These are phyloP conservation scores for Falco punctatus DNA, from an alignment of 2,113 vertebrate species.

Conservation along the genomic window DNA sequence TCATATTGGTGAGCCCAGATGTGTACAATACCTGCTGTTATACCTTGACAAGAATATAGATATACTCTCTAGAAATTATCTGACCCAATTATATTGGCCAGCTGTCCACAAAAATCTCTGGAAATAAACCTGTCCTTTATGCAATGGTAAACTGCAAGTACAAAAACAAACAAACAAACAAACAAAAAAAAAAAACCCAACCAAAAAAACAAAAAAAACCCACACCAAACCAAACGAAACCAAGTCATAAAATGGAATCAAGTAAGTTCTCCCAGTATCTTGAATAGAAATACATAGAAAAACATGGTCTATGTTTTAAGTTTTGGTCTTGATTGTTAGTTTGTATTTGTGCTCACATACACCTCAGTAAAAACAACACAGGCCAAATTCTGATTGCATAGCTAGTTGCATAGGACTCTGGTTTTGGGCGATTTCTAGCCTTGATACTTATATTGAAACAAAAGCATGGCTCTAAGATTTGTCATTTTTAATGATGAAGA, in stretches of 20 bases:
- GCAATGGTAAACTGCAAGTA: not conserved
- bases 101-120: not conserved
- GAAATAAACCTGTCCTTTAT: not conserved
- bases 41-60: not conserved
- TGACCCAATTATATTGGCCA: not conserved
- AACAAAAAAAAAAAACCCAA: not conserved
- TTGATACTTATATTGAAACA: not conserved
- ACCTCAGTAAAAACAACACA: not conserved
- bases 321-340: not conserved
- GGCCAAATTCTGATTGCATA: not conserved
- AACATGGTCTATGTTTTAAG: not conserved
- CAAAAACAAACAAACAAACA: not conserved
- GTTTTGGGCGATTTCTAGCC: not conserved
- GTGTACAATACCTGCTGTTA: not conserved
- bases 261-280: not conserved
- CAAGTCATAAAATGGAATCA: not conserved
- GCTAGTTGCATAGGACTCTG: not conserved
- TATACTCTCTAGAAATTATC: not conserved
- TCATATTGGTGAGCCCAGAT: not conserved
- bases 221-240: not conserved
- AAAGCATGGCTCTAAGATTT: not conserved
- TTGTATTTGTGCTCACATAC: not conserved
- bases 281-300: not conserved
- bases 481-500: not conserved
- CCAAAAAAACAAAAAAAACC: not conserved